Evolutionary conservation across 2,888 invertebrate species (phyloP), one percentile per base, ranked within the genome.

Genomic region (Drosophila paramelanica): DNA sequence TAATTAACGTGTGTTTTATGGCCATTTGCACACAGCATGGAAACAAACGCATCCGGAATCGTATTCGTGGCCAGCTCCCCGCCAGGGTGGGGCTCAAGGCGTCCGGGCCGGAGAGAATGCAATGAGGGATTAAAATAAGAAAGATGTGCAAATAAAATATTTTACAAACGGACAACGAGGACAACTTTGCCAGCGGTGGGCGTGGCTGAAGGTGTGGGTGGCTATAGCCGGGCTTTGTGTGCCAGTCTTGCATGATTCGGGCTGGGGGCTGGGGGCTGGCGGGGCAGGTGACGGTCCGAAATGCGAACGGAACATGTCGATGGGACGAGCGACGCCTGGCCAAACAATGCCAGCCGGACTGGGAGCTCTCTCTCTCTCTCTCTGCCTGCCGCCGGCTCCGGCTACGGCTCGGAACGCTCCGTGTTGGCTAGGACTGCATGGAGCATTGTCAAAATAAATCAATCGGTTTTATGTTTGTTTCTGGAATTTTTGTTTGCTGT

Each of bases 401-500:
- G 20, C 20, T 20, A 1, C 20, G 20, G 20, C 20, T 20, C 56
- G 17, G 17, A 17, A 17, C 17, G 17, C 50, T 43, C 46, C 25
- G 25, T 7, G 43, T 39, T 20, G 27, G 50, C 41, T 64, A 60
- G 55, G 77, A 58, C 74, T 83, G 87, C 79, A 77, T 79, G 83
- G 83, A 79, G 88, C 81, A 90, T 87, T 90, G 91, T 90, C 90
- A 91, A 90, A 90, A 90, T 90, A 90, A 90, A 91, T 90, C 91
- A 90, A 90, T 91, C 90, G 91, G 91, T 83, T 91, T 91, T 91
- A 90, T 91, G 91, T 87, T 89, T 89, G 87, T 75, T 86, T 82
- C 87, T 84, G 90, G 88, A 88, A 81, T 90, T 89, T 85, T 82
- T 84, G 88, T 89, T 79, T 88, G 89, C 73, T 75, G 77, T 85